A percentile compares a stretch with the other conserved stretches of the same genome.
Conservation (phyloP, 2,797 vertebrate species). For the Sebastes variabilis region DNA sequence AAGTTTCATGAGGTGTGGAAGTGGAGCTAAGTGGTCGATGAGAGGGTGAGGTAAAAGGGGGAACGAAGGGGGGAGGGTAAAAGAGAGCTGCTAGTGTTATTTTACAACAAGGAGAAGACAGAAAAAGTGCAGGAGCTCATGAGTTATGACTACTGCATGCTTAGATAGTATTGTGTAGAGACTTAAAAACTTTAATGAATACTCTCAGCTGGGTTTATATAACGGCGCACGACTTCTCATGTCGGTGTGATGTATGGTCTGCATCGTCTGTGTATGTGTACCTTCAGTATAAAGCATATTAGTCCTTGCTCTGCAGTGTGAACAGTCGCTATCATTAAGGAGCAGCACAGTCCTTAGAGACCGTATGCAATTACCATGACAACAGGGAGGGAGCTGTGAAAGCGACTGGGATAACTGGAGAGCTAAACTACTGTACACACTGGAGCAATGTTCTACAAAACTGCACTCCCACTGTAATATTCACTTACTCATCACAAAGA, state of each 20-base stretch:
- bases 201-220: not conserved
- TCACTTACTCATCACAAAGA: not conserved
- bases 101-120: slow-evolving; percentile 3
- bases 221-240: not conserved
- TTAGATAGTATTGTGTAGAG: not conserved
- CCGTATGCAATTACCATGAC: slow-evolving; percentile 57
- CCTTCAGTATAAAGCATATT: not conserved
- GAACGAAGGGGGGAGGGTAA: not conserved
- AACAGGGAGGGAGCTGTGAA: slow-evolving; percentile 35
- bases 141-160: slow-evolving; percentile 20
- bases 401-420: slow-evolving; percentile 8
- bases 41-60: slow-evolving; percentile 2
- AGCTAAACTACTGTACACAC: slow-evolving; percentile 9
- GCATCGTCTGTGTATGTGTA: slow-evolving; percentile 16
- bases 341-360: slow-evolving; percentile 41
- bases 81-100: not conserved
- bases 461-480: slow-evolving; percentile 10
- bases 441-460: not conserved
- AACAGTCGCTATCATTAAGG: slow-evolving; percentile 32
- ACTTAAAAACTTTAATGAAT: slow-evolving; percentile 8
- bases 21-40: slow-evolving; percentile 33
- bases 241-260: slow-evolving; percentile 5
- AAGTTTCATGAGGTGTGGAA: slow-evolving; percentile 63
- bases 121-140: not conserved
- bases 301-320: slow-evolving; percentile 7